These are phyloP conservation scores for Himantopus leucocephalus DNA, from an alignment of 2,113 vertebrate species.

Conservation along the genomic window DNA sequence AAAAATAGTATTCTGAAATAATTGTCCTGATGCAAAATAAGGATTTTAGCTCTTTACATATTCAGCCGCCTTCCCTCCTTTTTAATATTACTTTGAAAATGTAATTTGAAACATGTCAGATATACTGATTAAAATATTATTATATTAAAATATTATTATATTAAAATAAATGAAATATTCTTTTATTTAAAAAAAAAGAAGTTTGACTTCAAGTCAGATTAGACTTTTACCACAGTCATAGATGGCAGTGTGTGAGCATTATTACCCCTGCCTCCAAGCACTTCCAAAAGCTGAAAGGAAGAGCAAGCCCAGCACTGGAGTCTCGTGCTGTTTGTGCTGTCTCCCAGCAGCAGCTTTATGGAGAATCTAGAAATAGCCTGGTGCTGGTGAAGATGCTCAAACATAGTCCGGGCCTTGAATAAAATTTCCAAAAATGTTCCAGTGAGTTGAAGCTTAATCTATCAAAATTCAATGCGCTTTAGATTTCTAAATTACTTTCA, in stretches of 20 bases:
- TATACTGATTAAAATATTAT: not conserved
- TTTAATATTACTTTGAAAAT: not conserved
- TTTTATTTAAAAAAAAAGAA: not conserved
- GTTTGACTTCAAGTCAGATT: not conserved
- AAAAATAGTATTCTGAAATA: not conserved
- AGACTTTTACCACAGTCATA: not conserved
- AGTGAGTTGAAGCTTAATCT: not conserved
- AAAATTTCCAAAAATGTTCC: not conserved
- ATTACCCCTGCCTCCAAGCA: not conserved
- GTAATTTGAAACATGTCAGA: not conserved
- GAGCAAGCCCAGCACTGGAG: not conserved
- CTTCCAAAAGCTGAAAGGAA: not conserved
- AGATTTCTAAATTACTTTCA: not conserved
- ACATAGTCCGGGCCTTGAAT: not conserved
- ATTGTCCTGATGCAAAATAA: not conserved
- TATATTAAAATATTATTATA: too few species aligned
- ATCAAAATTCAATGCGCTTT: not conserved
- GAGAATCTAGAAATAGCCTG: not conserved
- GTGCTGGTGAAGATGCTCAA: not conserved
- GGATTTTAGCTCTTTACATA: not conserved
- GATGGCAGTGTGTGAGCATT: not conserved
- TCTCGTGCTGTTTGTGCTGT: not conserved
- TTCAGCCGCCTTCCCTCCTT: not conserved
- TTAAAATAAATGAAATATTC: not conserved
- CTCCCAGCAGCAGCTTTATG: not conserved